These are phyloP conservation scores for Taeniopygia guttata DNA, from an alignment of 2,797 vertebrate genomes.

Conservation along the genomic window DNA sequence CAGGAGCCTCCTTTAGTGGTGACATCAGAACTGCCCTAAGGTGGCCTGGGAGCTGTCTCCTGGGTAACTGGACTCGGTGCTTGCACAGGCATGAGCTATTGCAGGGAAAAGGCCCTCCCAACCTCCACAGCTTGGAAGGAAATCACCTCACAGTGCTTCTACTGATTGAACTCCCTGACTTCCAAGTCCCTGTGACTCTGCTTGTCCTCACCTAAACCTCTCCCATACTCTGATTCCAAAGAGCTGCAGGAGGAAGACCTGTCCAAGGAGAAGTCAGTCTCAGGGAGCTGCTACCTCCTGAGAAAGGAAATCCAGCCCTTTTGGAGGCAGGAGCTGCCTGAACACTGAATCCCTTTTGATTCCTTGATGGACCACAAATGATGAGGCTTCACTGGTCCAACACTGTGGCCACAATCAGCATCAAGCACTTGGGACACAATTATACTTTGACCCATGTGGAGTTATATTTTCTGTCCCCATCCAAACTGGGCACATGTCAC, in stretches of 20 bases:
- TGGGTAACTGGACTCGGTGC: not conserved
- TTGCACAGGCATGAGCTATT: not conserved
- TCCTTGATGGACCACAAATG: accelerated
- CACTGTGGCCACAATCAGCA: not conserved
- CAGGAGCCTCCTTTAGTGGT: slow-evolving; percentile 50
- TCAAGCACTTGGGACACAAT: not conserved
- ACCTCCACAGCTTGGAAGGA: not conserved
- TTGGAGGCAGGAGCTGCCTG: not conserved
- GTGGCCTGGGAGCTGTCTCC: slow-evolving; percentile 28
- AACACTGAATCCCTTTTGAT: not conserved
- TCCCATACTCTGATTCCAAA: not conserved
- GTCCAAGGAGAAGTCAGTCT: not conserved
- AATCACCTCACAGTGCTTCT: not conserved
- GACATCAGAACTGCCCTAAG: slow-evolving; percentile 59
- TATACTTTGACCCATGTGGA: accelerated
- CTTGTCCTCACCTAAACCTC: not conserved
- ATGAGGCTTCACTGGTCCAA: not conserved
- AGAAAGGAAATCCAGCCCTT: not conserved
- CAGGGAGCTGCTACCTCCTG: not conserved
- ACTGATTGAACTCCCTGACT: not conserved
- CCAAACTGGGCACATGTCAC: accelerated
- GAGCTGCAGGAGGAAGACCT: not conserved
- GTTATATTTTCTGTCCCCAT: not conserved
- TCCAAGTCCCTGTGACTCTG: not conserved
- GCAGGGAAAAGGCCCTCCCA: not conserved